Evolutionary conservation across 2,797 vertebrate species (phyloP).

Genomic region (Argya squamiceps): DNA sequence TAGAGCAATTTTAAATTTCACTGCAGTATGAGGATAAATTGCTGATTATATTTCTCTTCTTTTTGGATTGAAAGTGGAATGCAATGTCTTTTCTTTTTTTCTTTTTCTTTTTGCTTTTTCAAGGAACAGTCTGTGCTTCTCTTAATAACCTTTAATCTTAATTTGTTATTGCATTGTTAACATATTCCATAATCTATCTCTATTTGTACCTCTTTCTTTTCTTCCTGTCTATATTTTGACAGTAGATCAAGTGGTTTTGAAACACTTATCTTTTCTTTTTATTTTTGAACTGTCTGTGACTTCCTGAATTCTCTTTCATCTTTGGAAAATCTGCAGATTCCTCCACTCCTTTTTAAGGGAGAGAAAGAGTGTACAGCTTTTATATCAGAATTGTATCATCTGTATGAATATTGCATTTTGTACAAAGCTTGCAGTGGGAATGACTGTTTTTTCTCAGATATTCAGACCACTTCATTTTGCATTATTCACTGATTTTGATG

Average conservation of each 20-base stretch:
- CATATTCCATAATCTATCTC: background rate
- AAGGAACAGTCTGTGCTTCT: background rate
- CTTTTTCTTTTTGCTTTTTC: background rate
- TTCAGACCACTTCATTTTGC: background rate
- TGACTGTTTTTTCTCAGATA: background rate
- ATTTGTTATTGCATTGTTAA: background rate
- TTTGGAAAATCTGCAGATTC: slow-evolving; percentile 42
- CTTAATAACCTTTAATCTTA: background rate
- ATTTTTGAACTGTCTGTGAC: background rate
- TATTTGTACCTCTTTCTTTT: background rate
- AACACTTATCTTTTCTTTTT: background rate
- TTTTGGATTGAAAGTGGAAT: background rate
- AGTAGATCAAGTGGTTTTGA: slow-evolving; percentile 8
- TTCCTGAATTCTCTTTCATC: background rate
- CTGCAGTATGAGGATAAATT: background rate
- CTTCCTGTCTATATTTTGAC: background rate
- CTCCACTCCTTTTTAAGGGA: background rate
- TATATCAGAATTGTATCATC: background rate
- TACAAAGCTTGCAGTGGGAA: background rate
- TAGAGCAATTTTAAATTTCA: background rate
- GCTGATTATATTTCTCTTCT: background rate
- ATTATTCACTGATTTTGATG: background rate
- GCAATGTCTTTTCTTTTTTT: background rate
- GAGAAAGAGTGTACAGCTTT: background rate
- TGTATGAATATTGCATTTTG: background rate